Percentiles rank a stretch among this genome's conserved stretches.
Conservation (phyloP, 1,140 invertebrate species). For the Thrips palmi region DNA sequence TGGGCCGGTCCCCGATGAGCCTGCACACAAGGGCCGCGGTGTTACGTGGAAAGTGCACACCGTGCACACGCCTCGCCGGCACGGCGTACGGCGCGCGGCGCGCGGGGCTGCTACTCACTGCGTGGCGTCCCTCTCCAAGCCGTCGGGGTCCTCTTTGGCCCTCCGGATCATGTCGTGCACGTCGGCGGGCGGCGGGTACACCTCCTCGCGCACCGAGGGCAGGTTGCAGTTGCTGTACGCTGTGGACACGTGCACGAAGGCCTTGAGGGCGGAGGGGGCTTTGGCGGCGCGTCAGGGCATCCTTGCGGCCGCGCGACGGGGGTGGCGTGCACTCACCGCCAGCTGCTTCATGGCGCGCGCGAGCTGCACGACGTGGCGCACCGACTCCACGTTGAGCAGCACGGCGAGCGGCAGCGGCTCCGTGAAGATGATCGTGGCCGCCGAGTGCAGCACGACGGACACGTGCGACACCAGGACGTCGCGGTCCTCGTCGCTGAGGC, state of each 20-base stretch:
- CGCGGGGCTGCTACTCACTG: no score
- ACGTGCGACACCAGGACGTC: slow-evolving; percentile 33
- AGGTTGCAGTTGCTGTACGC: slow-evolving; percentile 45
- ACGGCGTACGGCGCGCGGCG: no score
- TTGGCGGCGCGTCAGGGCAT: no score
- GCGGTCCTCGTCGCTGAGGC: slow-evolving; percentile 64
- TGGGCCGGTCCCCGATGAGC: slow-evolving; percentile 40
- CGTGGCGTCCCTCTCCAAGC: slow-evolving; percentile 26
- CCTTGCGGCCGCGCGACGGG: no score
- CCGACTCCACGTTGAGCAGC: slow-evolving; percentile 43
- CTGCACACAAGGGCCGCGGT: slow-evolving; percentile 10
- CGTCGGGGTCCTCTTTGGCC: slow-evolving; percentile 25
- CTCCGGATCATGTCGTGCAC: slow-evolving; percentile 27
- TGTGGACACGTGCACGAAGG: slow-evolving; percentile 45
- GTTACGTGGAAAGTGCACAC: background rate
- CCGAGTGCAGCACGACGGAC: slow-evolving; percentile 74
- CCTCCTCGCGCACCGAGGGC: slow-evolving; percentile 37
- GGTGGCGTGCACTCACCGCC: slow-evolving; percentile 35
- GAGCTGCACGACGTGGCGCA: slow-evolving; percentile 41
- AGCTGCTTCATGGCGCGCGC: slow-evolving; percentile 44
- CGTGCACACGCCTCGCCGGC: background rate
- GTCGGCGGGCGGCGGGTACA: slow-evolving; percentile 27
- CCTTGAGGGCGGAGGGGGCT: no score
- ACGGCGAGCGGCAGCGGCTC: slow-evolving; percentile 53
- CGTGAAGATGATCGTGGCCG: slow-evolving; percentile 86